A percentile compares a stretch with the other conserved stretches of the same genome.
phyloP scores from a whole-genome alignment of 1,140 invertebrate species.

The Conus betulinus region DNA sequence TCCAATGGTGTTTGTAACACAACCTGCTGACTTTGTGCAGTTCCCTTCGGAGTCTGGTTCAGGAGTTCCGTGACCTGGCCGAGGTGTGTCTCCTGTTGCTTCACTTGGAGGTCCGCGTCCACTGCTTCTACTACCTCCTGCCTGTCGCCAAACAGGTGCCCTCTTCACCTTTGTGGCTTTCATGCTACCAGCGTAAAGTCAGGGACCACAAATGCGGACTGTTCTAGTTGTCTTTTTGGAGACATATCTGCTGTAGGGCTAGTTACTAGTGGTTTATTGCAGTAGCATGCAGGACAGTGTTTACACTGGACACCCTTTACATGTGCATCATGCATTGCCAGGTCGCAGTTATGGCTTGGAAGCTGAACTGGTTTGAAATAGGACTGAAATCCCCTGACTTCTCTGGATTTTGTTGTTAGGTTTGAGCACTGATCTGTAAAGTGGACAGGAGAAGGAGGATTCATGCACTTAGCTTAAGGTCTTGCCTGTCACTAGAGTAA shows the following conservation, averaged over 20 bases:
- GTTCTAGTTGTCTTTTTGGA: neutral
- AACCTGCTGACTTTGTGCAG: slow-evolving; percentile 43
- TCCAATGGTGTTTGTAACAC: no score
- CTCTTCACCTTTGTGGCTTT: neutral
- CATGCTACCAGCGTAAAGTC: neutral
- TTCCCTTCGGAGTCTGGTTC: slow-evolving; percentile 80
- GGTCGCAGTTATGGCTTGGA: no score
- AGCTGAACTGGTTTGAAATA: no score
- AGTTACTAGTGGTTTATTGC: neutral
- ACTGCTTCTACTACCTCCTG: slow-evolving; percentile 94
- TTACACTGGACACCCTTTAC: no score
- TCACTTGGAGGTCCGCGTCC: slow-evolving; percentile 94
- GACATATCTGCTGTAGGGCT: neutral
- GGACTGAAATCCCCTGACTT: no score
- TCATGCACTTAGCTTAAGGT: no score
- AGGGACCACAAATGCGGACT: neutral
- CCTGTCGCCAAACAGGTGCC: slow-evolving; percentile 81
- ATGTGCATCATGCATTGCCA: no score
- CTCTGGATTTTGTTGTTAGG: no score
- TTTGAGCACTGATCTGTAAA: no score
- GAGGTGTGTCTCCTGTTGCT: slow-evolving; percentile 93
- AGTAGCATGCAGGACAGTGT: neutral
- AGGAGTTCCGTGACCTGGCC: slow-evolving; percentile 90
- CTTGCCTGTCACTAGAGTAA: no score
- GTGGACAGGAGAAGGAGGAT: no score